Evolutionary conservation across 2,888 invertebrate species (phyloP), one percentile per base, ranked within the genome.

Genomic region (Panopea generosa): DNA sequence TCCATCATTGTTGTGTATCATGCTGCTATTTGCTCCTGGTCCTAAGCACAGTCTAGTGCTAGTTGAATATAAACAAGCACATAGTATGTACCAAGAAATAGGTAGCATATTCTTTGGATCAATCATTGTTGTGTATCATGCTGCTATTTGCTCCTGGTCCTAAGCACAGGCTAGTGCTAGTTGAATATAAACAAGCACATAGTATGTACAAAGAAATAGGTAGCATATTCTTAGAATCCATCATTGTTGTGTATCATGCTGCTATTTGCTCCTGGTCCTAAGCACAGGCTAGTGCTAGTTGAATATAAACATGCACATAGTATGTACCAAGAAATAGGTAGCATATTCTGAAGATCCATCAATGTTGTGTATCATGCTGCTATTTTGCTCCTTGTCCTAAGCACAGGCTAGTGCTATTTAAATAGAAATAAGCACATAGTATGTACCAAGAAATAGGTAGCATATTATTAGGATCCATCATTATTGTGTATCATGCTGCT

Each of bases 121-220:
- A 18, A 4, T n/a, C n/a, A n/a, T n/a, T n/a, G n/a, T n/a, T 59
- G 14, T 59, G 4, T 43, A 6, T 14, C 22, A 22, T 47, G 60
- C 45, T 45, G 60, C 6, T 60, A 20, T 50, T 47, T 61, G 61
- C 29, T n/a, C 60, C 20, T 60, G 7, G 50, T 61, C 14, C 61
- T 49, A 59, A 59, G 59, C 59, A 59, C 59, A 59, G 45, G 43
- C 55, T 55, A 60, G 60, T 45, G 60, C 60, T 60, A 45, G 60
- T 45, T 22, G 16, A 16, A 45, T 24, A n/a, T 0, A n/a, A 50
- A 20, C 50, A 50, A 50, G 50, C 50, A 50, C 50, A 50, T 7
- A 33, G 11, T 11, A 24, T 43, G 59, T 59, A 59, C 62, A 50
- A 62, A 59, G 59, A 43, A 59, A 40, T 43, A 59, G 27, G 27